Evolutionary conservation across 2,113 vertebrate genomes (phyloP).

Genomic region (Origma solitaria): DNA sequence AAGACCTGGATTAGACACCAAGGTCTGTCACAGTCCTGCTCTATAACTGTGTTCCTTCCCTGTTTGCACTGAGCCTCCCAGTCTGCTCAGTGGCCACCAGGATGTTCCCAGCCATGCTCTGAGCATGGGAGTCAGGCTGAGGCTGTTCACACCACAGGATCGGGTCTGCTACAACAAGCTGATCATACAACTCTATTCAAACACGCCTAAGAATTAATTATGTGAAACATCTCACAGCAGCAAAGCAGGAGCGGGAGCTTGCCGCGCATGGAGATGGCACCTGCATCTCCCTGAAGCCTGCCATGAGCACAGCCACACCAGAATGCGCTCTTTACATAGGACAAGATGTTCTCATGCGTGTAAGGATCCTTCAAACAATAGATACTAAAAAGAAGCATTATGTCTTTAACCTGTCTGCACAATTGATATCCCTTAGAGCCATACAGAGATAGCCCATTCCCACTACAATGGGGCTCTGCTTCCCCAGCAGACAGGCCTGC

Average conservation of each 20-base stretch:
- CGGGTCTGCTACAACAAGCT: neutral
- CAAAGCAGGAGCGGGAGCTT: neutral
- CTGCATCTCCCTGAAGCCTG: no score
- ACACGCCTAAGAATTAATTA: neutral
- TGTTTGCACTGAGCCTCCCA: neutral
- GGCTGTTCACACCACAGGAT: neutral
- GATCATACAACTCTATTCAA: neutral
- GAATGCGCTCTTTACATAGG: accelerated
- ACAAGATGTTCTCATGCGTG: neutral
- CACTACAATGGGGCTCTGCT: accelerated
- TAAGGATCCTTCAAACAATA: neutral
- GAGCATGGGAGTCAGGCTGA: neutral
- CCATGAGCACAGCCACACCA: neutral
- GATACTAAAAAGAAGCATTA: neutral
- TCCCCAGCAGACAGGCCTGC: neutral
- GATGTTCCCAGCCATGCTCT: accelerated
- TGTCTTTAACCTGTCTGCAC: neutral
- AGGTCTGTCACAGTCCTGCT: neutral
- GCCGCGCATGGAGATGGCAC: accelerated
- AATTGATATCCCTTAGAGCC: neutral
- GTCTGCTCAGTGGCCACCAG: accelerated
- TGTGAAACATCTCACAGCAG: neutral
- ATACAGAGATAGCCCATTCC: neutral
- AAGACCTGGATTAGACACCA: neutral
- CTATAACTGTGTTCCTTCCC: neutral